Conservation (phyloP, 1,140 invertebrate genomes). For the Bradynema listronoti region DNA sequence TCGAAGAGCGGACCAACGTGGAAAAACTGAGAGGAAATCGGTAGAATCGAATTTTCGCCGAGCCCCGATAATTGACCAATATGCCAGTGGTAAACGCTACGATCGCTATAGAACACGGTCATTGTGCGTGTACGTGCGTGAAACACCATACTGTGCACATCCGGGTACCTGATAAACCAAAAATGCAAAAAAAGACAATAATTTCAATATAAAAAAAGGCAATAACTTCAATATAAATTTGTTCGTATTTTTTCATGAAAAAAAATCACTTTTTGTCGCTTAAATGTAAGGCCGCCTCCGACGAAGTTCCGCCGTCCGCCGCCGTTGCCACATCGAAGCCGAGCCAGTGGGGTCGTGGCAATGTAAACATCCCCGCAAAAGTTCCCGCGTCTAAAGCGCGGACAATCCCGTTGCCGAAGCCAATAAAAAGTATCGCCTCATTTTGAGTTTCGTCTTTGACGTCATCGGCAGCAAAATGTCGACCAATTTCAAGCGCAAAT, state of each 20-base stretch:
- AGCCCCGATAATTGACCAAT: constrained; percentile 16
- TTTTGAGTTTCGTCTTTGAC: too few relatives aligned
- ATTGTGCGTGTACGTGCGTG: constrained; percentile 29
- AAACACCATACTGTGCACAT: constrained; percentile 40
- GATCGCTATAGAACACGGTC: constrained; percentile 44
- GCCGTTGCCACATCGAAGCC: constrained; percentile 15
- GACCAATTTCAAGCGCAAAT: constrained; percentile 30
- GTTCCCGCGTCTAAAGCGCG: constrained; percentile 33
- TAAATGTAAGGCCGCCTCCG: too few relatives aligned
- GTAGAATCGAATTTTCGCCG: constrained; percentile 17
- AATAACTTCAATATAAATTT: not conserved
- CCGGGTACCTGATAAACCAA: too few relatives aligned
- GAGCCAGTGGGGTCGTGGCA: constrained; percentile 36
- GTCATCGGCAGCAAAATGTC: too few relatives aligned
- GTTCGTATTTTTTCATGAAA: too few relatives aligned
- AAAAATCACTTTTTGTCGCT: too few relatives aligned
- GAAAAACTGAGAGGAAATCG: constrained; percentile 42
- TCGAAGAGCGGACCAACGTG: constrained; percentile 48
- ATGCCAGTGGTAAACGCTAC: constrained; percentile 49
- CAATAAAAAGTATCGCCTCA: constrained; percentile 31
- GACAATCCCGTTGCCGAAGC: constrained; percentile 44
- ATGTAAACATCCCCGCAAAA: constrained; percentile 10
- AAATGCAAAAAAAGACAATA: not conserved
- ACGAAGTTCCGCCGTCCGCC: not conserved
- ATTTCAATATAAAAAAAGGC: not conserved